Evolutionary conservation across 1,140 invertebrate species (phyloP).

Genomic region (Mercenaria mercenaria): DNA sequence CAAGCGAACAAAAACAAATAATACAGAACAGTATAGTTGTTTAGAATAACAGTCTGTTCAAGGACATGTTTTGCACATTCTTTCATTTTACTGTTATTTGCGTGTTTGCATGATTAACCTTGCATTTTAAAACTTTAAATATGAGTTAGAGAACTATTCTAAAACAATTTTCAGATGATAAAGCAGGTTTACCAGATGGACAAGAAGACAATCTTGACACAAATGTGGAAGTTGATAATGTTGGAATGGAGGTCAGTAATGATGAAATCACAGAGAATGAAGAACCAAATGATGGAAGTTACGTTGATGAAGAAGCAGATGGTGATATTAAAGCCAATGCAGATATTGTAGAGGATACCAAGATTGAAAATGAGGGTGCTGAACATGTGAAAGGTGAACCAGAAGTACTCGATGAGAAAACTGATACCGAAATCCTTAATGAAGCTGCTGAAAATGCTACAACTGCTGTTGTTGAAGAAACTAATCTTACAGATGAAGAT

Average conservation of each 20-base stretch:
- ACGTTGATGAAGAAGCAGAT: not conserved
- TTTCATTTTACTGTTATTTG: too few species aligned
- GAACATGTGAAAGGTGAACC: constrained; percentile 17
- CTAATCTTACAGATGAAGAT: constrained; percentile 56
- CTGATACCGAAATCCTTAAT: not conserved
- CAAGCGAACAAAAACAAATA: too few species aligned
- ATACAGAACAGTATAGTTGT: too few species aligned
- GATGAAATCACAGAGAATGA: not conserved
- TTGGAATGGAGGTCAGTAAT: not conserved
- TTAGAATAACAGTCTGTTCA: too few species aligned
- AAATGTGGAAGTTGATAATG: not conserved
- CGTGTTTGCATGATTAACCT: too few species aligned
- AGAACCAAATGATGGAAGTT: not conserved
- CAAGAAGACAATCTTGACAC: not conserved
- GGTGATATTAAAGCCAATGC: not conserved
- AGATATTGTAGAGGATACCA: not conserved
- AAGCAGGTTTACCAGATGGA: not conserved
- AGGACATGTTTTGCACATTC: too few species aligned
- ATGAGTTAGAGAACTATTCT: too few species aligned
- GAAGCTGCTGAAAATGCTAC: constrained; percentile 33
- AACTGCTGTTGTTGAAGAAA: constrained; percentile 43
- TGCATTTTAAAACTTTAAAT: too few species aligned
- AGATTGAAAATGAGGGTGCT: not conserved
- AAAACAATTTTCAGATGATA: constrained; percentile 1
- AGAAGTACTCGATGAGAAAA: not conserved